These are phyloP conservation scores for Anarrhichthys ocellatus DNA, from an alignment of 2,113 vertebrate species.

Conservation along the genomic window DNA sequence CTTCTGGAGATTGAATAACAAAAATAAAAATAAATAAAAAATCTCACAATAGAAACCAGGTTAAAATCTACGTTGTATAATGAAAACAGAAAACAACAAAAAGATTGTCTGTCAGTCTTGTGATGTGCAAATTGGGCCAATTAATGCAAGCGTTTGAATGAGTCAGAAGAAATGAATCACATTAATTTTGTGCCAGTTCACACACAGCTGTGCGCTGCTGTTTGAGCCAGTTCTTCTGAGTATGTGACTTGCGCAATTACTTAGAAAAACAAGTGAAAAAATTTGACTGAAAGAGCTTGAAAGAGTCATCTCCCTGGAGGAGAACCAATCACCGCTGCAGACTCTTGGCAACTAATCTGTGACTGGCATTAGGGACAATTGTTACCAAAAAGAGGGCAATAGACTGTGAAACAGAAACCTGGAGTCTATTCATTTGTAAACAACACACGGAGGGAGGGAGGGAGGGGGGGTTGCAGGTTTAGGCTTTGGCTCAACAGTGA, in stretches of 20 bases:
- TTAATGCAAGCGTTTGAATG: constrained; percentile 33
- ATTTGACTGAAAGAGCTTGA: constrained; percentile 53
- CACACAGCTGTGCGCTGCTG: constrained; percentile 43
- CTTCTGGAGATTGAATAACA: neutral
- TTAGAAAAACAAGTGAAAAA: constrained; percentile 63
- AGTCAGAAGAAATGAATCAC: constrained; percentile 48
- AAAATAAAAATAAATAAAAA: neutral
- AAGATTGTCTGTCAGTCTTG: constrained; percentile 19
- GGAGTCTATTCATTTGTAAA: constrained; percentile 36
- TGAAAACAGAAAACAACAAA: neutral
- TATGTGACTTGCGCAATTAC: constrained; percentile 48
- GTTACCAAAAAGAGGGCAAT: constrained; percentile 48
- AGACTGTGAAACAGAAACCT: constrained; percentile 39
- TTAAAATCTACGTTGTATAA: constrained; percentile 6
- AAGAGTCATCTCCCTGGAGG: constrained; percentile 49
- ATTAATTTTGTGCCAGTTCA: constrained; percentile 21
- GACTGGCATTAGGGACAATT: constrained; percentile 42
- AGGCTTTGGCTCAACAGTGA: constrained; percentile 2
- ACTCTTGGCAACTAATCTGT: constrained; percentile 52
- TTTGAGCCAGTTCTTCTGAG: constrained; percentile 32
- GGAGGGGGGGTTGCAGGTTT: neutral
- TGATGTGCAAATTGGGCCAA: constrained; percentile 41
- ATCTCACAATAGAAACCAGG: neutral
- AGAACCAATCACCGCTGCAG: constrained; percentile 44
- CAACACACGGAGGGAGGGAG: neutral